Evolutionary conservation across 2,797 vertebrate species (phyloP).

Genomic region (Oreochromis mossambicus): DNA sequence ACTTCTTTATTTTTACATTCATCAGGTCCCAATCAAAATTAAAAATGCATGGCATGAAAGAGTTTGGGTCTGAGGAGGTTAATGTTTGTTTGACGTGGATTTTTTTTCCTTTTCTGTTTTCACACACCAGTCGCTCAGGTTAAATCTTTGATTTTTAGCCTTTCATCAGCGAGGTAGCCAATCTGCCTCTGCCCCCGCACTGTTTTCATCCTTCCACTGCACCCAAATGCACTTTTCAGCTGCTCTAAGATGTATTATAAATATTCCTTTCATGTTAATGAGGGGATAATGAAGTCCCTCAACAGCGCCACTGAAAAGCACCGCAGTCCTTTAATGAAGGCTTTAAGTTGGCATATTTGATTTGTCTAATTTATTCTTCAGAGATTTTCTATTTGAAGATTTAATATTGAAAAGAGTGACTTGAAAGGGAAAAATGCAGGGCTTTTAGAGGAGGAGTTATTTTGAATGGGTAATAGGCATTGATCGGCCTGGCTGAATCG

Average conservation of each 20-base stretch:
- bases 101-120: conserved; percentile 16
- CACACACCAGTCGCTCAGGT: conserved; percentile 54
- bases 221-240: conserved; percentile 76
- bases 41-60: background rate
- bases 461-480: conserved; percentile 60
- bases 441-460: conserved; percentile 57
- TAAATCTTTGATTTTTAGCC: conserved; percentile 69
- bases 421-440: conserved; percentile 65
- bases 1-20: background rate
- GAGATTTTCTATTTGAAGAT: conserved; percentile 74
- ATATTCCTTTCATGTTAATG: conserved; percentile 81
- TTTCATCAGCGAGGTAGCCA: conserved; percentile 59
- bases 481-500: conserved; percentile 51
- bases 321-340: conserved; percentile 71
- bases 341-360: conserved; percentile 79
- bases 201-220: conserved; percentile 45
- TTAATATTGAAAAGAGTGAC: conserved; percentile 68
- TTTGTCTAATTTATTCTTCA: conserved; percentile 79
- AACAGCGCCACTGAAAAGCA: conserved; percentile 67
- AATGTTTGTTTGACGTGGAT: conserved; percentile 12
- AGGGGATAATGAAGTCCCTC: conserved; percentile 76
- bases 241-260: conserved; percentile 82
- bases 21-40: background rate
- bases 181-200: conserved; percentile 45
- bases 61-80: background rate